These are phyloP conservation scores for Pegea sp. DNA, from an alignment of 23 tunicate genomes.

Conservation along the genomic window DNA sequence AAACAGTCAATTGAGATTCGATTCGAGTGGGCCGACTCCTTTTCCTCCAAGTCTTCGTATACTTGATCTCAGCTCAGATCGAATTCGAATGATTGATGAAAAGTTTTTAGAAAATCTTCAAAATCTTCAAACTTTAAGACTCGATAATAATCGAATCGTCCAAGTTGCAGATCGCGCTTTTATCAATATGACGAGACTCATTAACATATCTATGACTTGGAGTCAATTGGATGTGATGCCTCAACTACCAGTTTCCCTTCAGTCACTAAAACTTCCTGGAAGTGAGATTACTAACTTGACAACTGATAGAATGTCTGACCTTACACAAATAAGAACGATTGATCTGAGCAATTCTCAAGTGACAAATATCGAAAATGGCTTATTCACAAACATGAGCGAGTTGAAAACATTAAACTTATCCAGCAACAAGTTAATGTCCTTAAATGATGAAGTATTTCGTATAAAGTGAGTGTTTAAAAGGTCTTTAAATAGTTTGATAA, in stretches of 20 bases:
- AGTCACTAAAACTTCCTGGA: not conserved
- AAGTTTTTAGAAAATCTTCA: not conserved
- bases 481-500: too few relatives aligned
- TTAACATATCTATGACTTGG: not conserved
- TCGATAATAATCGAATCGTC: not conserved
- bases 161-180: not conserved
- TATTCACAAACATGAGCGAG: not conserved
- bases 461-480: too few relatives aligned
- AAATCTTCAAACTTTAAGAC: not conserved
- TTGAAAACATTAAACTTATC: not conserved
- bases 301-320: not conserved
- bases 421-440: not conserved
- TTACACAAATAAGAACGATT: not conserved
- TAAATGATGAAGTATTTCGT: too few relatives aligned
- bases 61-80: not conserved
- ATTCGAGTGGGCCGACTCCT: not conserved
- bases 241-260: not conserved
- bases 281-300: not conserved
- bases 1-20: not conserved
- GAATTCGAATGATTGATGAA: not conserved
- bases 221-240: not conserved
- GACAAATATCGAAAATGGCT: not conserved
- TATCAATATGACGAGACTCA: not conserved
- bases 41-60: not conserved
- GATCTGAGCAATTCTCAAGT: not conserved